Conservation (phyloP, 2,888 invertebrate genomes). For the Athalia cordata region DNA sequence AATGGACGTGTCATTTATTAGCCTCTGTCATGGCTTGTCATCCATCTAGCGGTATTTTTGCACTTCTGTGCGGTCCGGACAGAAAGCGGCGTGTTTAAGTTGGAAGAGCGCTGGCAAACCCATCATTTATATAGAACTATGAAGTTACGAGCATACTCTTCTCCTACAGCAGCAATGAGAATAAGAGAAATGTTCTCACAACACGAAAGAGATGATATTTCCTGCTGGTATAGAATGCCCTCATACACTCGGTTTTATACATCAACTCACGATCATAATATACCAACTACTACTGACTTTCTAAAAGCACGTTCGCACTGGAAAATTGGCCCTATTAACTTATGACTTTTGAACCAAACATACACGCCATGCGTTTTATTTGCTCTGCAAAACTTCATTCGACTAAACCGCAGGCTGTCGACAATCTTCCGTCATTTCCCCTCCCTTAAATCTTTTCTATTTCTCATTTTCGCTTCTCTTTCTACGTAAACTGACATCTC, state of each 20-base stretch:
- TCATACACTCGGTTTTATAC: slow-evolving; percentile 14
- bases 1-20: no score
- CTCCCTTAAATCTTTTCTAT: slow-evolving; percentile 10
- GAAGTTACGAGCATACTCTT: neutral
- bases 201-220: slow-evolving; percentile 24
- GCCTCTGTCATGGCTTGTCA: neutral
- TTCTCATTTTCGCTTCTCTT: slow-evolving; percentile 4
- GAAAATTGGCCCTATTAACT: slow-evolving; percentile 42
- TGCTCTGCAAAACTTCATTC: slow-evolving; percentile 8
- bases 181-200: slow-evolving; percentile 40
- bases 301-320: slow-evolving; percentile 42
- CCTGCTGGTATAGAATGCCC: neutral
- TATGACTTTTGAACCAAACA: slow-evolving; percentile 37
- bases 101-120: no score
- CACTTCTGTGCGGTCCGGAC: slow-evolving; percentile 2
- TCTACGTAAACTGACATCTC: no score
- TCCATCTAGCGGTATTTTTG: slow-evolving; percentile 31
- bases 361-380: slow-evolving; percentile 2
- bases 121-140: neutral
- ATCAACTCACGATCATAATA: slow-evolving; percentile 16
- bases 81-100: neutral
- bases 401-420: neutral
- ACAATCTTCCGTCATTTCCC: neutral
- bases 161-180: no score
- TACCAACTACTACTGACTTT: slow-evolving; percentile 21